Base-by-base conservation (phyloP, 2,113 vertebrate species). In the Dryoscopus gambensis region DNA sequence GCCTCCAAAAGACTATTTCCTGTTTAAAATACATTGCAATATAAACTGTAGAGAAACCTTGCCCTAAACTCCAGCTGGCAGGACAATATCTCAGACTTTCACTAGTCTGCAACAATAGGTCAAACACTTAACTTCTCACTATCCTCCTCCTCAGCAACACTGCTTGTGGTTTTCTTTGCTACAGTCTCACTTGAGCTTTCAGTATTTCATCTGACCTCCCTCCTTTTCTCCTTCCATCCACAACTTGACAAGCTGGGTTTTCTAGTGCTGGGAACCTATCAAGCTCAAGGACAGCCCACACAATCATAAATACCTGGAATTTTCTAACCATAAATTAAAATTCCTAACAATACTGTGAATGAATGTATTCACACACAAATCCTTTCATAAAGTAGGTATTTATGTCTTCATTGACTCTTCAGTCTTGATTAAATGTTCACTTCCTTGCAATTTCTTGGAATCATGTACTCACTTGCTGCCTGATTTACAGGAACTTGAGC, bases 391-490 rank as follows among this genome's bases (percentile, higher is more conserved):
- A 91, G 21, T 35, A 84, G 74, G 55, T 8, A 39, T 25, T 95
- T 77, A 64, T 31, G 35, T 62, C 37, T 76, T 83, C 57, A 42
- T 42, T 76, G 64, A 64, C 44, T 49, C 60, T 62, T 81, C 57
- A 69, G 10, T 57, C 76, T 74, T 76, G n/a, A 88, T n/a, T 63
- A 90, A 81, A 85, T 30, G 18, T 59, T 89, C 33, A 52, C 30
- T 47, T 60, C 20, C 40, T 42, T 64, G 18, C 39, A 50, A 37
- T 86, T 70, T 92, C 52, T 84, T 93, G 33, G 63, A 78, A 91
- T 50, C 8, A 24, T 63, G 44, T 95, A 97, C 98, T 98, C 98
- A 99, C 98, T 98, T 57, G 97, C 97, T 86, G 86, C 97, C 42
- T 96, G 97, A 93, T 95, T 91, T 93, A 90, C 78, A 27, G 95